Evolutionary conservation across 2,113 vertebrate genomes (phyloP).

Genomic region (human): DNA sequence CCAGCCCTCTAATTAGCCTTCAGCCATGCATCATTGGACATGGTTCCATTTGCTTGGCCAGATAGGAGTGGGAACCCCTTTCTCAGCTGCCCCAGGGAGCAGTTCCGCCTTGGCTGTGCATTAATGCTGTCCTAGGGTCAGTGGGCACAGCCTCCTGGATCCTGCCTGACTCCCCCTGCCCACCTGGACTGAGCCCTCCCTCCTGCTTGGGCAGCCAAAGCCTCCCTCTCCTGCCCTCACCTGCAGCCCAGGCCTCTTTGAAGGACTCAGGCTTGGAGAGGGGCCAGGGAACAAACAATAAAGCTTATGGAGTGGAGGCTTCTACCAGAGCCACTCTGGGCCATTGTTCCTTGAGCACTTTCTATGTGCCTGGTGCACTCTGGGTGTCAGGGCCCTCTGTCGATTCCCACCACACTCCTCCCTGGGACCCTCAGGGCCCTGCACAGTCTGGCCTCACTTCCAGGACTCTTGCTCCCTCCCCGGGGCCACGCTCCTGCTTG

Average conservation of each 20-base stretch:
- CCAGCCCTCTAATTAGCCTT: neutral
- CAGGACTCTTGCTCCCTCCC: fast-evolving
- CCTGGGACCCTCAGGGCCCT: neutral
- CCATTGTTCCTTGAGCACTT: neutral
- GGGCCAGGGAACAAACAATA: neutral
- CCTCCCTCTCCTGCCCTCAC: neutral
- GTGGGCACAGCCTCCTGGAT: neutral
- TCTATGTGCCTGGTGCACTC: neutral
- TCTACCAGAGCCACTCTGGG: too few relatives aligned
- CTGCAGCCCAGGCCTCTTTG: neutral
- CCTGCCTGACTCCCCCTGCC: neutral
- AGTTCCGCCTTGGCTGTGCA: neutral
- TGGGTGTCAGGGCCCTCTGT: neutral
- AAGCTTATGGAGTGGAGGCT: neutral
- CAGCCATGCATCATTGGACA: too few relatives aligned
- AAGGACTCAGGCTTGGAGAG: neutral
- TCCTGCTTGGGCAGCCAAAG: neutral
- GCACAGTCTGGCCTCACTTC: neutral
- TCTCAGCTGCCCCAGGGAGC: neutral
- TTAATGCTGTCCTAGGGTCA: neutral
- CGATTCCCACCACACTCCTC: neutral
- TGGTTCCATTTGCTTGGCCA: neutral
- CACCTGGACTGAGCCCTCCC: neutral
- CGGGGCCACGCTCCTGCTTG: neutral
- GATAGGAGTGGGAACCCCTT: neutral